Evolutionary conservation across 2,888 invertebrate species (phyloP), one percentile per base, ranked within the genome.

Genomic region (Flexamia atlantica): DNA sequence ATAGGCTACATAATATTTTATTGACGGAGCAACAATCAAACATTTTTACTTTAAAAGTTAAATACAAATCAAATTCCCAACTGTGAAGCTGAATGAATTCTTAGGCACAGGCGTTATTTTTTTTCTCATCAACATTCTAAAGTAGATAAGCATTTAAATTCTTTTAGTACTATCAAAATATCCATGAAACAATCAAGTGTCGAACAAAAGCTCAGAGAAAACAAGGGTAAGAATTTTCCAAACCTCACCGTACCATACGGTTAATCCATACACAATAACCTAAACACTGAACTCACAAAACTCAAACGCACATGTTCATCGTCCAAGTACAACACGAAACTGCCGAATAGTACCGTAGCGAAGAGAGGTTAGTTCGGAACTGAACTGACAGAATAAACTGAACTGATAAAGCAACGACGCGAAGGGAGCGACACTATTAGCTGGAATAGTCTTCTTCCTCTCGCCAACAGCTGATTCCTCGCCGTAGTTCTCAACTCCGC

Each of bases 231-330:
- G 2, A 46, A 9, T 9, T 46, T 23, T 23, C 57, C 23, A 3
- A 9, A 23, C 23, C 64, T 64, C 30, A 64, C 64, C 64, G 64
- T 30, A 64, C 30, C 64, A 30, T n/a, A 20, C 14, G 4, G 64
- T 28, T 60, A 64, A 64, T 64, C 64, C 64, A 64, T 12, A 28
- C 64, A 64, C 64, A 64, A 14, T 50, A 20, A 57, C 57, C 5
- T 14, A 30, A 3, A 3, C 25, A 64, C 64, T 57, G 9, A 30
- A 53, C 50, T 23, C 60, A 60, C 28, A 64, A 64, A 64, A 25
- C 64, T 28, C 64, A 17, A 64, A 64, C 64, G 30, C 2, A 28
- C 64, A 17, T 28, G 12, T 64, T 25, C 12, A 30, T 64, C 64
- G 30, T 17, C 25, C 12, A 64, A 64, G 12, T 64, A 30, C 20